These are phyloP conservation scores for Caenorhabditis panamensis DNA, from an alignment of 2,888 invertebrate species.

Conservation along the genomic window DNA sequence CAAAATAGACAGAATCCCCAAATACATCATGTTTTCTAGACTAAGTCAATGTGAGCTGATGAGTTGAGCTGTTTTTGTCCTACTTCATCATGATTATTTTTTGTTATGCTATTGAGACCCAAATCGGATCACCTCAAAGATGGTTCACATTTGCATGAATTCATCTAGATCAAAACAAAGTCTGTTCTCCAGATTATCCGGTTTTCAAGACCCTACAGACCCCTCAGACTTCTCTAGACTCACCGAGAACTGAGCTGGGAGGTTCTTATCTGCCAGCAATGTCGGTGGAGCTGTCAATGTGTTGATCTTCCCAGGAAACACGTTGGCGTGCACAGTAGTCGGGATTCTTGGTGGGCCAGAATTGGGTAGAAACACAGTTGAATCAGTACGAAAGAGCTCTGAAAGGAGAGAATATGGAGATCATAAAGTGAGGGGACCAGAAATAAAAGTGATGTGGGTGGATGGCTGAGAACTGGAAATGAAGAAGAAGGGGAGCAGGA, in stretches of 20 bases:
- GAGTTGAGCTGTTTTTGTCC: slow-evolving; percentile 1
- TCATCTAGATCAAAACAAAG: background rate
- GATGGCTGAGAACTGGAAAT: slow-evolving; percentile 5
- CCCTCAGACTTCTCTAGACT: background rate
- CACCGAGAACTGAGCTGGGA: slow-evolving; percentile 35
- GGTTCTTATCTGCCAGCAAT: slow-evolving; percentile 34
- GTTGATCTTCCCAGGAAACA: slow-evolving; percentile 51
- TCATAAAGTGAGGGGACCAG: background rate
- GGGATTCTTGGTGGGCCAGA: slow-evolving; percentile 35
- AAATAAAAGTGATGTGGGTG: slow-evolving; percentile 37
- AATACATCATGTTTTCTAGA: no score
- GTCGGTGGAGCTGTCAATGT: slow-evolving; percentile 40
- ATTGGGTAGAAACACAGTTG: slow-evolving; percentile 35
- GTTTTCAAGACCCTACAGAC: background rate
- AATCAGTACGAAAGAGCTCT: slow-evolving; percentile 41
- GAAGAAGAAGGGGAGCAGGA: slow-evolving; percentile 10
- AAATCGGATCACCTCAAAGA: background rate
- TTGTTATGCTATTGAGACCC: background rate
- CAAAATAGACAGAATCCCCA: no score
- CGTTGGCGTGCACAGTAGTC: slow-evolving; percentile 25
- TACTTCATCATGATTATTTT: no score
- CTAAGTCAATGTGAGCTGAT: no score
- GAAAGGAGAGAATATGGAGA: slow-evolving; percentile 28
- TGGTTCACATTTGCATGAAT: background rate
- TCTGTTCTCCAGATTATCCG: no score